These are phyloP conservation scores for Apis mellifera DNA, from an alignment of 1,140 invertebrate species.

Conservation along the genomic window Amel_HAv3.1 CM009945.2:5919001-5919500, in stretches of 20 bases:
- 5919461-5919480: background rate
- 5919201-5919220: no score
- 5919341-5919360: constrained; percentile 40
- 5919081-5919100: constrained; percentile 3
- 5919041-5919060: background rate
- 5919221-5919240: background rate
- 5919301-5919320: constrained; percentile 32
- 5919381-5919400: constrained; percentile 20
- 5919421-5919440: constrained; percentile 28
- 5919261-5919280: constrained; percentile 14
- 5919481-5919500: background rate
- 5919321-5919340: constrained; percentile 29
- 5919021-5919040: constrained; percentile 6
- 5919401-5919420: constrained; percentile 25
- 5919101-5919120: background rate
- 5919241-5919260: constrained; percentile 1
- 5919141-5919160: no score
- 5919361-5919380: constrained; percentile 12
- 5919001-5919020: constrained; percentile 39
- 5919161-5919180: no score
- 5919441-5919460: constrained; percentile 13
- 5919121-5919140: background rate
- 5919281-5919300: constrained; percentile 5
- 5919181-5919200: no score
- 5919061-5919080: background rate